These are phyloP conservation scores for Actinia equina DNA, from an alignment of 64 coral and sea anemone genomes.

Conservation along the genomic window DNA sequence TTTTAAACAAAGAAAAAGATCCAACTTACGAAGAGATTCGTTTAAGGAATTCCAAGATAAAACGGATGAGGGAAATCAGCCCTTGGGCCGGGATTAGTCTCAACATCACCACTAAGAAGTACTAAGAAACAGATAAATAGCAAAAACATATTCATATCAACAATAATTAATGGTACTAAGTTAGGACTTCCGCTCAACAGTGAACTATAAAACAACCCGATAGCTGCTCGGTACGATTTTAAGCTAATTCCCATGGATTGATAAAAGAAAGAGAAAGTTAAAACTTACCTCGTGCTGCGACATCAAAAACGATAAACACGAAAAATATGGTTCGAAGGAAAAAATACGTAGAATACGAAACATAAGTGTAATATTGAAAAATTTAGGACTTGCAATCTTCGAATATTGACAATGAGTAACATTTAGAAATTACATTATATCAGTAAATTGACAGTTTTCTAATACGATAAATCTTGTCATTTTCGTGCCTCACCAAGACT, in stretches of 20 bases:
- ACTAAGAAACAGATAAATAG: neutral
- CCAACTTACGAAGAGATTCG: too few species aligned
- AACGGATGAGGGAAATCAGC: neutral
- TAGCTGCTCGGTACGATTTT: neutral
- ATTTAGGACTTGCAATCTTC: neutral
- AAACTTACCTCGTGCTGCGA: neutral
- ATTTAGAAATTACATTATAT: neutral
- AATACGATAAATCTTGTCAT: neutral
- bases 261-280: neutral
- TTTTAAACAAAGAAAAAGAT: too few species aligned
- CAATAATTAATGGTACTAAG: neutral
- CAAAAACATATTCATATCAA: neutral
- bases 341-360: neutral
- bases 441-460: neutral
- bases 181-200: neutral
- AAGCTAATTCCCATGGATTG: neutral
- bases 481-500: neutral
- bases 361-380: neutral
- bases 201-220: neutral
- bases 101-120: neutral
- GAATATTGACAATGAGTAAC: neutral
- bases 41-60: too few species aligned
- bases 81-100: neutral
- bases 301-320: neutral
- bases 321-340: neutral